Conservation (phyloP, 2,888 invertebrate species). For the Liodrosophila aerea region DNA sequence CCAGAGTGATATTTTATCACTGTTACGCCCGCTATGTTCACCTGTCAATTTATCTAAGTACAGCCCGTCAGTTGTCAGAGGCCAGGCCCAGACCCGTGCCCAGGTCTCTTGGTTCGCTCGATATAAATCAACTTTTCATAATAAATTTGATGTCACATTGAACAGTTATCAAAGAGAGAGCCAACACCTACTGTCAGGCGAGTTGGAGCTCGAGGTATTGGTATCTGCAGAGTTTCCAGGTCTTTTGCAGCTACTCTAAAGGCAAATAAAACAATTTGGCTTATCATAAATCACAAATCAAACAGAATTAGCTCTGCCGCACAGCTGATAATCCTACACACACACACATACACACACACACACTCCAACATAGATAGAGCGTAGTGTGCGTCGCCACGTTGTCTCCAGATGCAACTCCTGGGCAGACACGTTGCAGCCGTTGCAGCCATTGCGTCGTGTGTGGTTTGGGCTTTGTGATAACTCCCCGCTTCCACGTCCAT, state of each 20-base stretch:
- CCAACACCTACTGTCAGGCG: neutral
- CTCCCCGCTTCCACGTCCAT: neutral
- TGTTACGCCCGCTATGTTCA: conserved; percentile 15
- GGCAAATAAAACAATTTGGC: conserved; percentile 26
- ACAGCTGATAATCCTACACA: conserved; percentile 55
- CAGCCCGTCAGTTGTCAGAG: conserved; percentile 60
- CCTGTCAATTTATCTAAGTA: conserved; percentile 28
- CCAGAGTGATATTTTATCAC: conserved; percentile 35
- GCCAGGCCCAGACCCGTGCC: conserved; percentile 11
- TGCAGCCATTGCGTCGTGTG: neutral
- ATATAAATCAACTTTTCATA: conserved; percentile 74
- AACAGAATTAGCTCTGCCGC: conserved; percentile 33
- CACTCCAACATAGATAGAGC: neutral
- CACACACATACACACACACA: conserved; percentile 24
- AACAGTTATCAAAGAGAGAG: conserved; percentile 46
- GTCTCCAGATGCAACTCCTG: conserved; percentile 47
- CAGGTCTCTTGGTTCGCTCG: conserved; percentile 26
- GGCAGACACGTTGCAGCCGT: conserved; percentile 4
- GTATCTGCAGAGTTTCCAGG: neutral
- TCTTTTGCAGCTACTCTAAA: neutral
- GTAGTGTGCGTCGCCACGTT: conserved; percentile 57
- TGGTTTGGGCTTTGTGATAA: neutral
- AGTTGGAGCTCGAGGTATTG: neutral
- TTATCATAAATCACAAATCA: conserved; percentile 57
- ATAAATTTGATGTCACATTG: conserved; percentile 68